These are phyloP conservation scores for Remorina albescens DNA, from an alignment of 2,797 vertebrate genomes.

Conservation along the genomic window DNA sequence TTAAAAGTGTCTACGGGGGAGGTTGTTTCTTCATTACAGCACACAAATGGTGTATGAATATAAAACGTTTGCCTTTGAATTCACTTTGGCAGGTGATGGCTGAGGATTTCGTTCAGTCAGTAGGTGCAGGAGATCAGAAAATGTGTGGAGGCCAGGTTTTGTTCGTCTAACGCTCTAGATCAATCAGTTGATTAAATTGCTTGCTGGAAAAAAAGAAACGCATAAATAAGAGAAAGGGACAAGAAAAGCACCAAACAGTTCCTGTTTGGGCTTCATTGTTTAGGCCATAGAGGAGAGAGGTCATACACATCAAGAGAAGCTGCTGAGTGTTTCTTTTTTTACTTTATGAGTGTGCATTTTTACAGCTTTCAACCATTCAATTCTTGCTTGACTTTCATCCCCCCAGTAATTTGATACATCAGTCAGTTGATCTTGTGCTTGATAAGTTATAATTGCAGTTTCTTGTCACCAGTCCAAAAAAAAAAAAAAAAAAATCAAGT, in stretches of 20 bases:
- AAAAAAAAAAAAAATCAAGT: neutral
- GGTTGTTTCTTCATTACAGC: no score
- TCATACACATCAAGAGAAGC: conserved; percentile 9
- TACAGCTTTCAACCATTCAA: neutral
- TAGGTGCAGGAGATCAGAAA: no score
- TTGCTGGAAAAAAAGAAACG: neutral
- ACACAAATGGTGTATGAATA: no score
- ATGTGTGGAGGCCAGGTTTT: no score
- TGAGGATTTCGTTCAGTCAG: no score
- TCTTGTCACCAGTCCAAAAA: neutral
- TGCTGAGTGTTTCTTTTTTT: conserved; percentile 8
- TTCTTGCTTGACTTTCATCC: conserved; percentile 25
- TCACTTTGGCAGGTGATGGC: no score
- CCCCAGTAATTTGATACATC: conserved; percentile 9
- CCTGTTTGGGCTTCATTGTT: conserved; percentile 2
- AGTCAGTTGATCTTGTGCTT: conserved; percentile 13
- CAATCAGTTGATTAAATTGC: neutral
- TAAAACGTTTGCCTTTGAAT: no score
- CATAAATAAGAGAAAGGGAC: neutral
- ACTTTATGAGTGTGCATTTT: conserved; percentile 8
- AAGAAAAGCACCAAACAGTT: neutral
- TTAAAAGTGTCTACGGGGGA: neutral
- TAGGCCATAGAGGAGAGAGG: neutral
- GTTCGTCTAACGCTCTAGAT: neutral
- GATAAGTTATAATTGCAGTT: conserved; percentile 1